Base-by-base conservation (phyloP, 2,888 invertebrate species). In the Thumatha senex region DNA sequence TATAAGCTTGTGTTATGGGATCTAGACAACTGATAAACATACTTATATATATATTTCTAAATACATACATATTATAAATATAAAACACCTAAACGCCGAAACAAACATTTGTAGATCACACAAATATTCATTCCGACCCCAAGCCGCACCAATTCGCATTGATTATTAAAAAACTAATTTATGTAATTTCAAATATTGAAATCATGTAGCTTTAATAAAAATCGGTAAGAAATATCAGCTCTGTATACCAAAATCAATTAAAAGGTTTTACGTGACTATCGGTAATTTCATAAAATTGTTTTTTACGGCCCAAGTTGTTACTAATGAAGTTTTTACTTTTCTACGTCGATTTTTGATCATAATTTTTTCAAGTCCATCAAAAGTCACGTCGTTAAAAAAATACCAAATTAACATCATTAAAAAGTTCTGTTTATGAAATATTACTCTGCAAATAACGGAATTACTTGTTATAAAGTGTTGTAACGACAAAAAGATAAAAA, bases 361-460 rank as follows among this genome's bases (percentile, higher is more conserved):
- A 42, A 49, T 54, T 69, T 58, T 47, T 38, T 40, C 14, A 30
- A 35, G 35, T 31, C 49, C 48, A 48, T 55, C 51, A 65, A 57
- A 66, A 59, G 53, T 56, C 40, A 54, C 31, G 40, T 65, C 47
- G 54, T 62, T 62, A 68, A 57, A 45, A 18, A n/a, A 15, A 40
- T 52, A 52, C 31, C 48, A 49, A 66, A 68, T 58, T 60, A 60
- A 51, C 46, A 24, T 44, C 58, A 52, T 67, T 60, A 62, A 48
- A 67, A 66, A 66, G 48, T 66, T 68, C 50, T 39, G 12, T 13
- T 40, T 51, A 51, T 36, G 36, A 1, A 33, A 50, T 44, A 36
- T 51, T 45, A 63, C 31, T 63, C 41, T 31, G 13, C 45, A 34
- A 47, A 42, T 44, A 38, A 4, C 35, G 13, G 13, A 10, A 31